Evolutionary conservation across 2,888 invertebrate species (phyloP).

Genomic region (Ecdyonurus torrentis): DNA sequence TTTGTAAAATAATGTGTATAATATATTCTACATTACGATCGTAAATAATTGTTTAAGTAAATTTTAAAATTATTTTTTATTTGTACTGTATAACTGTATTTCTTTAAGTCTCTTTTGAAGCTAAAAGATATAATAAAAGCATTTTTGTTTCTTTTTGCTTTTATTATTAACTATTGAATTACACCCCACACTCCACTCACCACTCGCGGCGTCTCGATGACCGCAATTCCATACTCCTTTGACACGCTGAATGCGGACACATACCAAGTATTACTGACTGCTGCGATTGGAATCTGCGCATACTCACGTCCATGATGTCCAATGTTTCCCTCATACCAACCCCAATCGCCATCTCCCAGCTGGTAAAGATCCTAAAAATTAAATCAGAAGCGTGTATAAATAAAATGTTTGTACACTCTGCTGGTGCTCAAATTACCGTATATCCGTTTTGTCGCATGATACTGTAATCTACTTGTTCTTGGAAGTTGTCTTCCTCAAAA

Average conservation of each 20-base stretch:
- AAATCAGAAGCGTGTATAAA: background rate
- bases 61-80: too few relatives aligned
- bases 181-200: too few relatives aligned
- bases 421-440: conserved; percentile 11
- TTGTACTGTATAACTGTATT: too few relatives aligned
- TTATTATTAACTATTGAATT: too few relatives aligned
- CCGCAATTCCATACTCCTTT: conserved; percentile 30
- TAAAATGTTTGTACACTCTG: too few relatives aligned
- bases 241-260: conserved; percentile 33
- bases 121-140: too few relatives aligned
- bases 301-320: conserved; percentile 26
- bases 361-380: conserved; percentile 24
- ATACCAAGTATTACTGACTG: conserved; percentile 30
- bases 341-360: conserved; percentile 25
- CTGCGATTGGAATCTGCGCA: conserved; percentile 22
- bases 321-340: conserved; percentile 23
- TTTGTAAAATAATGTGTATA: too few relatives aligned
- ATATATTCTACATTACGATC: too few relatives aligned
- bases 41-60: too few relatives aligned
- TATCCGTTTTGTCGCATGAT: conserved; percentile 19
- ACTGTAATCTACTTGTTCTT: conserved; percentile 19
- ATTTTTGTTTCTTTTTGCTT: too few relatives aligned
- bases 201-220: conserved; percentile 27
- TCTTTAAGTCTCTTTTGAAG: too few relatives aligned
- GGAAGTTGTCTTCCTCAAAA: conserved; percentile 18